These are phyloP conservation scores for Bombycilla garrulus DNA, from an alignment of 2,113 vertebrate genomes.

Conservation along the genomic window DNA sequence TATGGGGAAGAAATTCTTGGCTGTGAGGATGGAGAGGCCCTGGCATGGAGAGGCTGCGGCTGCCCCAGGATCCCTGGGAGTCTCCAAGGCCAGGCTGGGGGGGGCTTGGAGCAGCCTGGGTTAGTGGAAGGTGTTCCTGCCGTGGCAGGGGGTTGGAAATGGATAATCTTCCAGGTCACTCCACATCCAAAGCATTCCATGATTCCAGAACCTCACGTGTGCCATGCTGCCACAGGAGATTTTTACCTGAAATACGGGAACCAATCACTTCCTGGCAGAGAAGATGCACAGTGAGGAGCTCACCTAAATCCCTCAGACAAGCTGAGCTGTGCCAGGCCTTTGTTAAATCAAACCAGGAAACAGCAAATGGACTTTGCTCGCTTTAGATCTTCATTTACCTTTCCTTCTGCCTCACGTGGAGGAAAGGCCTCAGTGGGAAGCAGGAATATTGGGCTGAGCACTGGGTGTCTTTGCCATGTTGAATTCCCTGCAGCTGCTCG, in stretches of 20 bases:
- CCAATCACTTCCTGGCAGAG: not conserved
- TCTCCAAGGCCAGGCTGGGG: not conserved
- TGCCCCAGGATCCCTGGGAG: not conserved
- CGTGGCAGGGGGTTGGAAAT: not conserved
- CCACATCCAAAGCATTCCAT: not conserved
- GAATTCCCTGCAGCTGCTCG: conserved; percentile 6
- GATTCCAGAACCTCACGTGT: not conserved
- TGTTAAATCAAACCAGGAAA: not conserved
- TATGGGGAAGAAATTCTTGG: not conserved
- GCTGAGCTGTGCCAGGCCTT: not conserved
- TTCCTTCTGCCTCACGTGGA: not conserved
- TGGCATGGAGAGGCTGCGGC: not conserved
- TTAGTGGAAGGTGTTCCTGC: rapidly evolving
- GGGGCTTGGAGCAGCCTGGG: rapidly evolving
- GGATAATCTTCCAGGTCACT: not conserved
- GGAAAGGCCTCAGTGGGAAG: not conserved
- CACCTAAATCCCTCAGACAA: not conserved
- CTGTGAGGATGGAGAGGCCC: not conserved
- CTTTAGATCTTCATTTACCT: not conserved
- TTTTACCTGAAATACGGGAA: not conserved
- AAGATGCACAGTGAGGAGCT: not conserved
- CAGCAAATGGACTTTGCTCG: not conserved
- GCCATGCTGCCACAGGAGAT: not conserved
- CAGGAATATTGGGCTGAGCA: not conserved
- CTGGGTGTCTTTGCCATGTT: not conserved